Evolutionary conservation across 1,140 invertebrate species (phyloP), one percentile per base, ranked within the genome.

Genomic region (Drosophila watanabei): DNA sequence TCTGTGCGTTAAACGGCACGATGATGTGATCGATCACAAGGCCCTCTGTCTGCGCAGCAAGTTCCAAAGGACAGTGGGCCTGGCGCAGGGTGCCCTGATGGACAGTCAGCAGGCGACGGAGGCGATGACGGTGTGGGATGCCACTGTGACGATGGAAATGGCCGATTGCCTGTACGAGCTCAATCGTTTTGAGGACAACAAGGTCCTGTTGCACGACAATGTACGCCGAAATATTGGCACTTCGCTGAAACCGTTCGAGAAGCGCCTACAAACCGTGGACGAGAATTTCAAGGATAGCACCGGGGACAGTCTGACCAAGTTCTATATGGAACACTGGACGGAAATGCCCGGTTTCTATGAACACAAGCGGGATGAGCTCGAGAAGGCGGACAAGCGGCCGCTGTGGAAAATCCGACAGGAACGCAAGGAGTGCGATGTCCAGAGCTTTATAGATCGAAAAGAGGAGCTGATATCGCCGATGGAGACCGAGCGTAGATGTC

Each of bases 171-270:
- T 93, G 0, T 91, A 93, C 28, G 77, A 86, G 51, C 48, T 92
- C 14, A 93, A 89, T 58, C 51, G 59, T 5, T 93, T 93, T n/a
- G 92, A 93, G 70, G 61, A 87, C 5, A 76, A 72, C 49, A 93
- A 93, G 39, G 41, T 66, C 0, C 20, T 78, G 33, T 32, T 92
- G 28, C 77, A 87, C 18, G 60, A 81, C 10, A 87, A 84, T 52
- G 41, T 77, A 4, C 59, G 68, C 0, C 41, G 56, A 3, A 70
- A 63, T 51, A 39, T 59, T 14, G 88, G 92, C 37, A 77, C 68
- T 5, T 76, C 75, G 0, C 51, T 77, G n/a, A 13, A 24, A 13
- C 75, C 78, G 4, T 91, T 93, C 51, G 32, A 71, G 2, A 57
- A 73, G 32, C 84, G 87, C 1, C 45, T 92, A 1, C 0, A 14